phyloP scores from a whole-genome alignment of 1,140 invertebrate species.

The Drosophila yakuba region DNA sequence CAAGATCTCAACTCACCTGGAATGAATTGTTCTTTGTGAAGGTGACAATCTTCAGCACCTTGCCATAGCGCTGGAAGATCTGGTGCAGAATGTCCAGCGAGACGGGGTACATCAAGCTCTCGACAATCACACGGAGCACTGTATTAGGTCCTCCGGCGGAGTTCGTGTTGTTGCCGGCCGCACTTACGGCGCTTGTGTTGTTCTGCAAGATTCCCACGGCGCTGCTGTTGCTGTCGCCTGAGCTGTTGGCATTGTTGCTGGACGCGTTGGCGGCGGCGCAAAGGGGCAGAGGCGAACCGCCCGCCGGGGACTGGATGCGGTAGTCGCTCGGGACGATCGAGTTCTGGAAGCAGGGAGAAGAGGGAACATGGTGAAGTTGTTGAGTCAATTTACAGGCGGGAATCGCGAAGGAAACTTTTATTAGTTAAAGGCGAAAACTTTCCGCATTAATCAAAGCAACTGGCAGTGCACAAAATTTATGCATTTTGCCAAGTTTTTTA shows the following conservation, averaged over 20 bases:
- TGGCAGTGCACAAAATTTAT: slow-evolving; percentile 59
- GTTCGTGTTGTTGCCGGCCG: slow-evolving; percentile 83
- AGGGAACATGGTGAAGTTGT: slow-evolving; percentile 18
- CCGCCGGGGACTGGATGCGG: slow-evolving; percentile 82
- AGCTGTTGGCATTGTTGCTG: slow-evolving; percentile 70
- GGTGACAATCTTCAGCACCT: slow-evolving; percentile 99
- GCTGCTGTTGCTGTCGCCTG: slow-evolving; percentile 66
- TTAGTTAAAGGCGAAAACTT: slow-evolving; percentile 68
- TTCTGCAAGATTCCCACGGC: slow-evolving; percentile 75
- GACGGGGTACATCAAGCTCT: slow-evolving; percentile 99
- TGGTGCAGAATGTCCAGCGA: slow-evolving; percentile 98
- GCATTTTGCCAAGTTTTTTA: slow-evolving; percentile 31
- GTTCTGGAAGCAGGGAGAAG: slow-evolving; percentile 85
- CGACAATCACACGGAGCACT: slow-evolving; percentile 98
- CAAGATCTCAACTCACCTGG: slow-evolving; percentile 85
- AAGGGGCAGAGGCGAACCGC: slow-evolving; percentile 82
- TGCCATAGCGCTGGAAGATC: slow-evolving; percentile 99
- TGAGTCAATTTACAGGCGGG: slow-evolving; percentile 57
- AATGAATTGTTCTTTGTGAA: slow-evolving; percentile 99
- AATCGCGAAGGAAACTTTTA: slow-evolving; percentile 53
- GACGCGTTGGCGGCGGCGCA: slow-evolving; percentile 63
- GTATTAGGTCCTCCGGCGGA: slow-evolving; percentile 97
- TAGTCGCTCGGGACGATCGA: slow-evolving; percentile 84
- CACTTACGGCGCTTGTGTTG: slow-evolving; percentile 83
- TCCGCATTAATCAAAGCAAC: slow-evolving; percentile 66